phyloP scores from a whole-genome alignment of 2,797 vertebrate species.

The Ataeniobius toweri region DNA sequence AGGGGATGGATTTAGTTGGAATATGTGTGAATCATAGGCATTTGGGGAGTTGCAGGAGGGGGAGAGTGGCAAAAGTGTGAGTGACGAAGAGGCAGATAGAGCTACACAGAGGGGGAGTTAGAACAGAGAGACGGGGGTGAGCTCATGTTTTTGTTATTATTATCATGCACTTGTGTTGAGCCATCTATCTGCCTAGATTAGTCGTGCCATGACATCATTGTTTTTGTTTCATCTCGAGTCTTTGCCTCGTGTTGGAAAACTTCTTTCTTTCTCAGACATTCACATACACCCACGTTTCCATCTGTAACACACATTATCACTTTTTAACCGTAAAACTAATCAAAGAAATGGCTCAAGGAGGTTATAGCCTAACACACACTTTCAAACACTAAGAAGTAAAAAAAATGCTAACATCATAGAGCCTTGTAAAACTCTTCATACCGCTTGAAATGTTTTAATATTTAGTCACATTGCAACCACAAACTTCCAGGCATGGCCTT shows the following conservation, averaged over 20 bases:
- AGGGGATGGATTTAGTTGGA: slow-evolving; percentile 51
- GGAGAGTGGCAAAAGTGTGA: slow-evolving; percentile 58
- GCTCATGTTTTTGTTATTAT: slow-evolving; percentile 85
- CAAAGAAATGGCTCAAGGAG: slow-evolving; percentile 27
- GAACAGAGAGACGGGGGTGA: slow-evolving; percentile 62
- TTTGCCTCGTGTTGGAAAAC: slow-evolving; percentile 66
- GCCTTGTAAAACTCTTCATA: not conserved
- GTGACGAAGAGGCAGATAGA: slow-evolving; percentile 48
- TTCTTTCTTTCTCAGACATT: slow-evolving; percentile 55
- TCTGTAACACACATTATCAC: slow-evolving; percentile 18
- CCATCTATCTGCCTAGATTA: slow-evolving; percentile 82
- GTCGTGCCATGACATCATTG: slow-evolving; percentile 83
- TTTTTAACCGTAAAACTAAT: slow-evolving; percentile 38
- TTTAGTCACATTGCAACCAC: not conserved
- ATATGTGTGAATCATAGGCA: slow-evolving; percentile 73
- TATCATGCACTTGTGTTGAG: slow-evolving; percentile 81
- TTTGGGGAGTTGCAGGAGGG: slow-evolving; percentile 58
- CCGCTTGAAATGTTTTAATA: not conserved
- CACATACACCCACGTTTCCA: slow-evolving; percentile 17
- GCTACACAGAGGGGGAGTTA: slow-evolving; percentile 32
- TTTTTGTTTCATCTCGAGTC: slow-evolving; percentile 82
- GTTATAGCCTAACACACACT: slow-evolving; percentile 22
- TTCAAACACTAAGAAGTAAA: not conserved
- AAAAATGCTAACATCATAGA: not conserved
- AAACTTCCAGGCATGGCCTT: not conserved